A percentile compares a stretch with the other conserved stretches of the same genome.
These are phyloP conservation scores for Artemisiospiza belli DNA, from an alignment of 2,113 vertebrate genomes.

Conservation along the genomic window DNA sequence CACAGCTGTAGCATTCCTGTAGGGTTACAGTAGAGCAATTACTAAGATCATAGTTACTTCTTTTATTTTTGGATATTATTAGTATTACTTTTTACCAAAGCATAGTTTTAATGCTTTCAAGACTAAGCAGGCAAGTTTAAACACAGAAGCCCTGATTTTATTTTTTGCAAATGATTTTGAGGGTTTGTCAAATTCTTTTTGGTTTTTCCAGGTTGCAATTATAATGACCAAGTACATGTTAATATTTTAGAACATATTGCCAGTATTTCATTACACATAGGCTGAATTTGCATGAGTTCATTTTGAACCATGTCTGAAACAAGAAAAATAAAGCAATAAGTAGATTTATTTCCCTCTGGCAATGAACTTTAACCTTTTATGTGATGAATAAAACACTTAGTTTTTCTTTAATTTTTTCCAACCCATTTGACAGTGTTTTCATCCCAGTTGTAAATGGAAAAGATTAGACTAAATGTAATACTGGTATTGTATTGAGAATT, in stretches of 20 bases:
- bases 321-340: neutral
- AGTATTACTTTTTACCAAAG: neutral
- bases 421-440: neutral
- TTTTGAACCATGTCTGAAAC: neutral
- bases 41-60: neutral
- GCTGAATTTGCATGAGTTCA: neutral
- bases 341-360: conserved; percentile 4
- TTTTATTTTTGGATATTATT: neutral
- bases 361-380: conserved; percentile 1
- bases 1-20: neutral
- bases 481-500: neutral
- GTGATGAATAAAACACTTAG: neutral
- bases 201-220: neutral
- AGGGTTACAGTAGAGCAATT: neutral
- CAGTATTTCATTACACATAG: neutral
- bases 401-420: conserved; percentile 32
- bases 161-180: neutral
- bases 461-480: neutral
- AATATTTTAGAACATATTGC: neutral
- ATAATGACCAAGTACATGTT: neutral
- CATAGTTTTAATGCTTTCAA: neutral
- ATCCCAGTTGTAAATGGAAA: neutral
- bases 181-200: neutral
- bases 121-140: neutral
- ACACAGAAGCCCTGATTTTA: neutral